phyloP scores from a whole-genome alignment of 2,888 invertebrate species.

The Phortica okadai region DNA sequence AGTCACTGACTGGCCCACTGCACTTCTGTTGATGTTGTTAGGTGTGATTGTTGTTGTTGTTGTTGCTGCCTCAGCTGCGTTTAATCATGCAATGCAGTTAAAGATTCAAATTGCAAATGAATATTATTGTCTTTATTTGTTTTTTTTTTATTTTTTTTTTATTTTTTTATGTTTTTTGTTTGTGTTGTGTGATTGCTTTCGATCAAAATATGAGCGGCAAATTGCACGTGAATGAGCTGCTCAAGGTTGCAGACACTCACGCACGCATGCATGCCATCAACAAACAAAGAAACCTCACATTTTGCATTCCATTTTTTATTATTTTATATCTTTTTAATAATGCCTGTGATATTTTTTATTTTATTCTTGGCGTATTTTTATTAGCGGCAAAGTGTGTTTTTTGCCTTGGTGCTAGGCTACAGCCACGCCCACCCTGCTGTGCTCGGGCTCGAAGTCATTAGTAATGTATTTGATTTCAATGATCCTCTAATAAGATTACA shows the following conservation, averaged over 20 bases:
- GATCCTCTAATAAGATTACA: too few species aligned
- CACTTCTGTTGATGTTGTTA: background rate
- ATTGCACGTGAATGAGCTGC: background rate
- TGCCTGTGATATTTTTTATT: too few species aligned
- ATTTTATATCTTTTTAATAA: too few species aligned
- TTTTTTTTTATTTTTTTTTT: background rate
- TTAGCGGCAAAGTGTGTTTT: too few species aligned
- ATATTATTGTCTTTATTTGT: background rate
- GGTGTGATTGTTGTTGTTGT: background rate
- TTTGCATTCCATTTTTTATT: too few species aligned
- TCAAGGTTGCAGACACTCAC: background rate
- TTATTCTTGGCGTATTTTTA: too few species aligned
- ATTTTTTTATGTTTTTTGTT: background rate
- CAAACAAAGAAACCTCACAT: too few species aligned
- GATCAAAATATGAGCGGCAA: background rate
- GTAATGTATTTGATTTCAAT: too few species aligned
- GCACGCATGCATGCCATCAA: too few species aligned
- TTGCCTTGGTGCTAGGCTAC: too few species aligned
- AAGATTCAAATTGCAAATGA: constrained; percentile 16
- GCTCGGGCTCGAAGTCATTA: too few species aligned
- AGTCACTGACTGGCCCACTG: constrained; percentile 14
- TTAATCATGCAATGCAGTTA: constrained; percentile 14
- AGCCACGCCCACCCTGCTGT: too few species aligned
- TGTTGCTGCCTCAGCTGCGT: background rate
- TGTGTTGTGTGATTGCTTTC: background rate